Percentiles rank a stretch among this genome's conserved stretches.
phyloP scores from a whole-genome alignment of 2,113 vertebrate genomes.

The Sialia sialis region DNA sequence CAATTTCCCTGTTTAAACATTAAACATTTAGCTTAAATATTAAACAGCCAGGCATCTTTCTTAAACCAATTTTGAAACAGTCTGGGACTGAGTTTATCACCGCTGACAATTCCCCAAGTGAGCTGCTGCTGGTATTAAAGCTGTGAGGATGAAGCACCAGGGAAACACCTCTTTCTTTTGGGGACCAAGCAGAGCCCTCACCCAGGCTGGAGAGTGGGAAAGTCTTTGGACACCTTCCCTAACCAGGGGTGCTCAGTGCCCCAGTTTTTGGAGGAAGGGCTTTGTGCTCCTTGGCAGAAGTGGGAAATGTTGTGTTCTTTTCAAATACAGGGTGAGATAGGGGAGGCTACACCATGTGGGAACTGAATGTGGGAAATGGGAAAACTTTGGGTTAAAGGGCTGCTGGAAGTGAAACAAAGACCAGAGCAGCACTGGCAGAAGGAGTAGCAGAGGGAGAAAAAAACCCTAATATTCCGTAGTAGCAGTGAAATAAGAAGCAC shows the following conservation, averaged over 20 bases:
- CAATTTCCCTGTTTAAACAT: constrained; percentile 49
- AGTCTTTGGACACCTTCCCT: background rate
- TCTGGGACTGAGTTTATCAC: background rate
- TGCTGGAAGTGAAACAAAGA: background rate
- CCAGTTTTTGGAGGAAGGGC: background rate
- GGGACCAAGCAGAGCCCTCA: fast-evolving
- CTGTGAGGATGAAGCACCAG: fast-evolving
- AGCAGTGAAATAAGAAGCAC: background rate
- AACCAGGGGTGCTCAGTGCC: background rate
- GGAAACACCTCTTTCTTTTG: background rate
- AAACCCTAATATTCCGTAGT: background rate
- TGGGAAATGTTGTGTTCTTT: background rate
- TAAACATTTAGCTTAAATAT: constrained; percentile 54
- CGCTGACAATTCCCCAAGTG: background rate
- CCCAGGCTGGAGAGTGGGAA: fast-evolving
- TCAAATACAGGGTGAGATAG: background rate
- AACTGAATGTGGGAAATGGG: background rate
- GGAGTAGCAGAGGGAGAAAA: background rate
- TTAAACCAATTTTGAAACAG: constrained; percentile 25
- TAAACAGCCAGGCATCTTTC: constrained; percentile 34
- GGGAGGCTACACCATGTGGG: background rate
- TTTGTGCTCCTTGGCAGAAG: background rate
- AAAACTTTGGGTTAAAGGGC: background rate
- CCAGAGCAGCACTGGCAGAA: background rate
- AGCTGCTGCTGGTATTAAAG: background rate